phyloP scores from a whole-genome alignment of 1,140 invertebrate genomes.

The Drosophila quadrilineata region DNA sequence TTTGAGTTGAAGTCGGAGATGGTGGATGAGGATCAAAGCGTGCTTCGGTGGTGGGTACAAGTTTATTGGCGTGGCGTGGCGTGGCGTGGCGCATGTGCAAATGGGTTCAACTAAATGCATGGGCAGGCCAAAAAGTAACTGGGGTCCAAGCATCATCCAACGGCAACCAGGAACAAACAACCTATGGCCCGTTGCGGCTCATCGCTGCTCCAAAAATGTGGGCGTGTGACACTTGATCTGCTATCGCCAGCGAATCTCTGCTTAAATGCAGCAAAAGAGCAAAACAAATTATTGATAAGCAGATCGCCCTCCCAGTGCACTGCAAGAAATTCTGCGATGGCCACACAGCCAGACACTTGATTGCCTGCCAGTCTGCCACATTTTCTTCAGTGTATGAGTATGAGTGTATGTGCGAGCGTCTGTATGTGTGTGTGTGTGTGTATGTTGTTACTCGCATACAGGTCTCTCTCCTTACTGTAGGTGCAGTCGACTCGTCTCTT shows the following conservation, averaged over 20 bases:
- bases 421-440: too few species aligned
- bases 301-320: conserved; percentile 56
- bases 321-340: conserved; percentile 41
- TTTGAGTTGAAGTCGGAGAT: conserved; percentile 31
- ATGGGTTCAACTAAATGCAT: conserved; percentile 43
- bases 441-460: conserved; percentile 44
- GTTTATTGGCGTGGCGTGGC: conserved; percentile 72
- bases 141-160: conserved; percentile 23
- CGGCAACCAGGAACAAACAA: conserved; percentile 11
- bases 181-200: conserved; percentile 27
- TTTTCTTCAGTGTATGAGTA: conserved; percentile 66
- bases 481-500: conserved; percentile 68
- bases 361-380: background rate
- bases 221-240: conserved; percentile 74
- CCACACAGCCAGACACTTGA: conserved; percentile 16
- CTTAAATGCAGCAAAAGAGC: conserved; percentile 59
- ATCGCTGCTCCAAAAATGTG: conserved; percentile 74
- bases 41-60: conserved; percentile 71
- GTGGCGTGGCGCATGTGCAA: conserved; percentile 74
- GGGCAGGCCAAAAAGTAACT: conserved; percentile 27
- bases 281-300: conserved; percentile 80
- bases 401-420: too few species aligned
- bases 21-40: conserved; percentile 62
- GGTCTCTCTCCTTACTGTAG: conserved; percentile 60
- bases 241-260: conserved; percentile 68